Evolutionary conservation across 2,888 invertebrate species (phyloP).

Genomic region (Limnephilus lunatus): DNA sequence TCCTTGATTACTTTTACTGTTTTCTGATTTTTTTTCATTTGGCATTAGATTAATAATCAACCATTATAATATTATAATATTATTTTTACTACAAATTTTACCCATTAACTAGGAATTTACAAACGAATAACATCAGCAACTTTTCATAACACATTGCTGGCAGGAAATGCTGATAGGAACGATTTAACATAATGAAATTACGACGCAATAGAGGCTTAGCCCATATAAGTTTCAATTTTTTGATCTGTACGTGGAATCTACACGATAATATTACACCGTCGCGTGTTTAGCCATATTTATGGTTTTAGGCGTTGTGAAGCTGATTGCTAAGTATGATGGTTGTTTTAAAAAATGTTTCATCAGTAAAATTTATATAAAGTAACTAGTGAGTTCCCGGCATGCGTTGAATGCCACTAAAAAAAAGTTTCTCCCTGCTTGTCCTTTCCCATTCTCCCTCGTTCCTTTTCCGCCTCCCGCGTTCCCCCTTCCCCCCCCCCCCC

Average conservation of each 20-base stretch:
- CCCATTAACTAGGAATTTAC: background rate
- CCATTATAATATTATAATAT: background rate
- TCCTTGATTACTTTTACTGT: too few relatives aligned
- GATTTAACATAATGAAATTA: background rate
- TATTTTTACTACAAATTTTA: background rate
- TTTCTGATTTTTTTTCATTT: background rate
- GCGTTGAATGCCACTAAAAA: too few relatives aligned
- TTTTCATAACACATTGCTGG: background rate
- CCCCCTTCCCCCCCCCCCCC: too few relatives aligned
- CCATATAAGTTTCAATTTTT: background rate
- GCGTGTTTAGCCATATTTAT: background rate
- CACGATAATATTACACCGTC: background rate
- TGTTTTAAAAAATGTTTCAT: background rate
- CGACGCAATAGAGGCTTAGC: background rate
- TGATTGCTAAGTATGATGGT: background rate
- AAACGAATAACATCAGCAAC: background rate
- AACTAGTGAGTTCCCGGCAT: too few relatives aligned
- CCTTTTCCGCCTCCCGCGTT: too few relatives aligned
- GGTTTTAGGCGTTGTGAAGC: background rate
- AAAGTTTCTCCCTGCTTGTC: too few relatives aligned
- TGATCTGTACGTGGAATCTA: background rate
- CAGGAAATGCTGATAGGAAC: background rate
- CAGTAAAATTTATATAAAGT: background rate
- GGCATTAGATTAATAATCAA: background rate
- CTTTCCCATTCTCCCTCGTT: too few relatives aligned